Evolutionary conservation across 2,113 vertebrate species (phyloP).

Genomic region (Oncorhynchus clarkii): DNA sequence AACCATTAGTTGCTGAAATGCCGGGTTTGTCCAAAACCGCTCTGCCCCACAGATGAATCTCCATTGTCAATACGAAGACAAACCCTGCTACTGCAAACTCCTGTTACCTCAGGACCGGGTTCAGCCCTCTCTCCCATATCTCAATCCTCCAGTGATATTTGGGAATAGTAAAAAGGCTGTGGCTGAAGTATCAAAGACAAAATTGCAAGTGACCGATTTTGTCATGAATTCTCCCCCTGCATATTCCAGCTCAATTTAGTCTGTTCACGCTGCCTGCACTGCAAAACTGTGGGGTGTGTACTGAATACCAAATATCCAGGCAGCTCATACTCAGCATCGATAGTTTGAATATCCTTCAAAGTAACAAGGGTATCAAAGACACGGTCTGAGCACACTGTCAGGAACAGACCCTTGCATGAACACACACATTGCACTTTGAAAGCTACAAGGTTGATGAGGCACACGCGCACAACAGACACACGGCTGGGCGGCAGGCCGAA

Average conservation of each 20-base stretch:
- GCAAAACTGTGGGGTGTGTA: slow-evolving; percentile 47
- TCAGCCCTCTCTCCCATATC: background rate
- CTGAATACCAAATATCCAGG: slow-evolving; percentile 53
- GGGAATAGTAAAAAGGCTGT: slow-evolving; percentile 42
- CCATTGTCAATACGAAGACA: slow-evolving; percentile 44
- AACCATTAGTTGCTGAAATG: slow-evolving; percentile 61
- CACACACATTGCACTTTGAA: background rate
- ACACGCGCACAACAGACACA: slow-evolving; percentile 10
- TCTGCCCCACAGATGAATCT: slow-evolving; percentile 56
- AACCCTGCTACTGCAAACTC: slow-evolving; percentile 37
- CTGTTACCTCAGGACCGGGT: background rate
- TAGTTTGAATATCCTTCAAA: slow-evolving; percentile 2
- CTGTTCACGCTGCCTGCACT: slow-evolving; percentile 47
- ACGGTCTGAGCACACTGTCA: background rate
- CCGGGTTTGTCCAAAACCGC: slow-evolving; percentile 34
- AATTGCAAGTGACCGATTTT: slow-evolving; percentile 54
- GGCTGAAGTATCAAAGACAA: slow-evolving; percentile 59
- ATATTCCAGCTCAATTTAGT: slow-evolving; percentile 54
- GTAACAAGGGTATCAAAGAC: background rate
- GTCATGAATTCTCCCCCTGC: slow-evolving; percentile 49
- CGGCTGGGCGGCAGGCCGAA: background rate
- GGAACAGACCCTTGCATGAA: background rate
- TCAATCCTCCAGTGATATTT: slow-evolving; percentile 27
- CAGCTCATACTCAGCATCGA: slow-evolving; percentile 3
- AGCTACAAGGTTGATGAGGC: background rate